Percentiles rank a stretch among this genome's conserved stretches.
phyloP scores from a whole-genome alignment of 2,113 vertebrate genomes.

The Macaca nemestrina region DNA sequence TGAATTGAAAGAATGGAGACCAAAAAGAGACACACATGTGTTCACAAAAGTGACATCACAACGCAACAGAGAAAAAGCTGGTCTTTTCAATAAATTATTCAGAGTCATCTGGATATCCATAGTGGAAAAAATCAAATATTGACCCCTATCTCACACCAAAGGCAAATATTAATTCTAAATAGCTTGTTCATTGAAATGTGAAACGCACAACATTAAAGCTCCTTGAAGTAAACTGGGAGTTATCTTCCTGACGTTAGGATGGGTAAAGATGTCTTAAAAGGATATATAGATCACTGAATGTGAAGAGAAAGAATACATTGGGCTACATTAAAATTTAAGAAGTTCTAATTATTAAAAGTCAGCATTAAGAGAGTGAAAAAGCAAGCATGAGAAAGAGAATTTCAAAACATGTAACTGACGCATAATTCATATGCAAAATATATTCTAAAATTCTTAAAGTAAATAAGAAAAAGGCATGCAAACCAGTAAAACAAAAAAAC shows the following conservation, averaged over 20 bases:
- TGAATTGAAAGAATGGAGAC: neutral
- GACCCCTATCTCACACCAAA: neutral
- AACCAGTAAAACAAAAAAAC: neutral
- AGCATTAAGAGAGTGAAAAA: neutral
- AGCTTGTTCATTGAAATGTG: neutral
- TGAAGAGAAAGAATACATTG: neutral
- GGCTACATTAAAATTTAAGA: neutral
- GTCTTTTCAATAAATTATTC: neutral
- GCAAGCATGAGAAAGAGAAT: neutral
- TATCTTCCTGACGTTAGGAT: neutral
- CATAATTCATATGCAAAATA: neutral
- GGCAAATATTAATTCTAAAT: neutral
- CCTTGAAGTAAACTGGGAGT: neutral
- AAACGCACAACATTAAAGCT: neutral
- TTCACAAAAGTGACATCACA: neutral
- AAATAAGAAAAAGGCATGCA: constrained; percentile 14
- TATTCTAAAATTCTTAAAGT: neutral
- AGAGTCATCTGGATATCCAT: neutral
- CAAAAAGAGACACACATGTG: neutral
- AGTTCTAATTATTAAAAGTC: neutral
- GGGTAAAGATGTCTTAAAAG: neutral
- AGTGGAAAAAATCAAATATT: neutral
- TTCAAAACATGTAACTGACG: neutral
- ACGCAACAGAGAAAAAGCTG: neutral
- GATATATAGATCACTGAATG: neutral